These are phyloP conservation scores for Polypterus bichir DNA, from an alignment of 2,113 vertebrate species.

Conservation along the genomic window DNA sequence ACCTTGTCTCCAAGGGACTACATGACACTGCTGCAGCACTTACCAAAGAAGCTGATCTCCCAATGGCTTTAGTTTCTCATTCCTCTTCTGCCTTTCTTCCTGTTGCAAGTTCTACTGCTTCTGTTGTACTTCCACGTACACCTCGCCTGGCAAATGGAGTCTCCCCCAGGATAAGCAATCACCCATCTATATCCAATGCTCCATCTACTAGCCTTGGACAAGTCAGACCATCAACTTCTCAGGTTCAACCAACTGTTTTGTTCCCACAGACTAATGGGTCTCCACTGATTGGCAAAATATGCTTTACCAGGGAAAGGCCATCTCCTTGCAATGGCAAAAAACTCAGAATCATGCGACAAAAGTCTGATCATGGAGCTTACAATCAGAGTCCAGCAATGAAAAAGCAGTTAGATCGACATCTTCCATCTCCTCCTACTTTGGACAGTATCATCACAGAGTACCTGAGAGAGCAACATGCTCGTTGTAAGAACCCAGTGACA, in stretches of 20 bases:
- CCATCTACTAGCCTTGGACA: conserved; percentile 53
- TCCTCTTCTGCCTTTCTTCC: conserved; percentile 62
- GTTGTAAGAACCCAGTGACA: conserved; percentile 96
- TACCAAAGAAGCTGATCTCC: conserved; percentile 87
- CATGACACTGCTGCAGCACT: conserved; percentile 73
- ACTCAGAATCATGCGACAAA: conserved; percentile 79
- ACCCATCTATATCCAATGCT: conserved; percentile 48
- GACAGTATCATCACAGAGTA: conserved; percentile 98
- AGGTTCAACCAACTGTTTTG: conserved; percentile 45
- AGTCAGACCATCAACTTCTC: conserved; percentile 58
- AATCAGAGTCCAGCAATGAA: conserved; percentile 96
- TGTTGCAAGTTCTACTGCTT: conserved; percentile 58
- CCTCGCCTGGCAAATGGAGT: conserved; percentile 85
- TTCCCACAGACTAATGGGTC: conserved; percentile 62
- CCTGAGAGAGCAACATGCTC: conserved; percentile 91
- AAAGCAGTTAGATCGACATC: conserved; percentile 90
- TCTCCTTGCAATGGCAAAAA: conserved; percentile 72
- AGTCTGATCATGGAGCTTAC: conserved; percentile 94
- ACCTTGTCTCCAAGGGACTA: conserved; percentile 89
- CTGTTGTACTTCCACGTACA: conserved; percentile 70
- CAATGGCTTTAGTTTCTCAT: conserved; percentile 76
- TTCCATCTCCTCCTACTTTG: conserved; percentile 86
- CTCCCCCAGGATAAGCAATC: conserved; percentile 56
- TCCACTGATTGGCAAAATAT: conserved; percentile 80
- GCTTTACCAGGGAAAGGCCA: conserved; percentile 83